phyloP scores from a whole-genome alignment of 2,888 invertebrate species.

The Helleia helle region DNA sequence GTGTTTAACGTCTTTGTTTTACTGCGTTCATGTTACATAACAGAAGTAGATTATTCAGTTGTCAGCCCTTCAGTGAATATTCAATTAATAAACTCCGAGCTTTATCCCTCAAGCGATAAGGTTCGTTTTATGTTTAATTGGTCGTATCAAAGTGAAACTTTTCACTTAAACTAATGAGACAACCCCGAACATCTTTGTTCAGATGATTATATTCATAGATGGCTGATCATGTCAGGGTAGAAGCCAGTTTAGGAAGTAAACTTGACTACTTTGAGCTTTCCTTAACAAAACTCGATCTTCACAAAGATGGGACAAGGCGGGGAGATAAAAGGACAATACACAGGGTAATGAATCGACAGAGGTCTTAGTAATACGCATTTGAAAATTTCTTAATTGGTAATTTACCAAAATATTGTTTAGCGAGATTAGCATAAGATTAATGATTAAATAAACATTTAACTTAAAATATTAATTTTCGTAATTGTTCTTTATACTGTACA shows the following conservation, averaged over 20 bases:
- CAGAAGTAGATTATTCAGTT: conserved; percentile 10
- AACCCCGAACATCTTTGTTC: conserved; percentile 27
- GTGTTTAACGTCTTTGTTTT: conserved; percentile 10
- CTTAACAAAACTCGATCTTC: conserved; percentile 10
- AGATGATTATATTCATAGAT: conserved; percentile 61
- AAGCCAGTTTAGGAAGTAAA: conserved; percentile 20
- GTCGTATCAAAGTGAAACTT: conserved; percentile 43
- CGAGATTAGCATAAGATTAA: no score
- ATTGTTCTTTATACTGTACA: no score
- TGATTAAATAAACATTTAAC: no score
- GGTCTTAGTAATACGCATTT: no score
- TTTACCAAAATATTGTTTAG: no score
- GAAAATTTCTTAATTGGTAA: no score
- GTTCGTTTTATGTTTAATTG: conserved; percentile 12
- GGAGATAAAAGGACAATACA: conserved; percentile 7
- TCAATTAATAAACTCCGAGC: conserved; percentile 5
- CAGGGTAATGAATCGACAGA: conserved; percentile 9
- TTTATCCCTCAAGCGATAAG: conserved; percentile 7
- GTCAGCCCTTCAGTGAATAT: conserved; percentile 6
- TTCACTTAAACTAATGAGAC: conserved; percentile 44
- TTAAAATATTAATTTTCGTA: no score
- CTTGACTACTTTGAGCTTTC: conserved; percentile 13
- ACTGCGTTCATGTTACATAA: conserved; percentile 11
- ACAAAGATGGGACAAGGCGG: conserved; percentile 8
- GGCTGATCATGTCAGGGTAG: conserved; percentile 34